Conservation (phyloP, 2,113 vertebrate genomes). For the Menidia beryllina region DNA sequence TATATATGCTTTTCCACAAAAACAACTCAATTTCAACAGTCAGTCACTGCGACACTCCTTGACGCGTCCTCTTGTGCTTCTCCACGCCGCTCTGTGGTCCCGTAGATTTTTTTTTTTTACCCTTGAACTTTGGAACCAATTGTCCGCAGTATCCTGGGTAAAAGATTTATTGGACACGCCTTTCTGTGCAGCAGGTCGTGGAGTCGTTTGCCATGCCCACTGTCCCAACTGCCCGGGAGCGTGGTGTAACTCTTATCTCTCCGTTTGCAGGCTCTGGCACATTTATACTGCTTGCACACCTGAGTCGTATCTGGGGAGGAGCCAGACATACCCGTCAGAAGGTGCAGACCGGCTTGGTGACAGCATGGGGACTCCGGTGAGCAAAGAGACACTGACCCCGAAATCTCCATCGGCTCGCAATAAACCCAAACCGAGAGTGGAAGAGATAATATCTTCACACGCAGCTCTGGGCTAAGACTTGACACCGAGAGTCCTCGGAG, state of each 20-base stretch:
- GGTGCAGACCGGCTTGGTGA: slow-evolving; percentile 83
- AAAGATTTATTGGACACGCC: slow-evolving; percentile 82
- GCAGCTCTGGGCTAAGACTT: slow-evolving; percentile 5
- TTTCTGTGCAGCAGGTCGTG: slow-evolving; percentile 43
- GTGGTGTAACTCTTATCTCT: slow-evolving; percentile 18
- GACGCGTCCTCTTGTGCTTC: slow-evolving; percentile 30
- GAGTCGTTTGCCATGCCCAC: slow-evolving; percentile 27
- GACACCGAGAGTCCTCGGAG: slow-evolving; percentile 17
- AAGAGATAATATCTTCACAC: neutral
- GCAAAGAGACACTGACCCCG: neutral
- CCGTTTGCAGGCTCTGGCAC: slow-evolving; percentile 79
- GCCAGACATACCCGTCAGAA: slow-evolving; percentile 77
- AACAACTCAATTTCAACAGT: slow-evolving; percentile 28
- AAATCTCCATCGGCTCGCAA: neutral
- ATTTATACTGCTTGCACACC: slow-evolving; percentile 83
- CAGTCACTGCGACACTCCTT: slow-evolving; percentile 39
- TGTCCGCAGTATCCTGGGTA: slow-evolving; percentile 71
- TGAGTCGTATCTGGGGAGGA: slow-evolving; percentile 83
- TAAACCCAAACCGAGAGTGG: neutral
- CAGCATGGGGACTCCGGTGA: slow-evolving; percentile 84
- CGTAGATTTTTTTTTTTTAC: slow-evolving; percentile 62
- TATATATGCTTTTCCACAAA: slow-evolving; percentile 5
- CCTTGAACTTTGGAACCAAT: slow-evolving; percentile 85
- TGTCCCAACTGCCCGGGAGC: slow-evolving; percentile 2
- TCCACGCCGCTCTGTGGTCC: slow-evolving; percentile 39